Evolutionary conservation across 2,113 vertebrate species (phyloP).

Genomic region (Paralichthys olivaceus): DNA sequence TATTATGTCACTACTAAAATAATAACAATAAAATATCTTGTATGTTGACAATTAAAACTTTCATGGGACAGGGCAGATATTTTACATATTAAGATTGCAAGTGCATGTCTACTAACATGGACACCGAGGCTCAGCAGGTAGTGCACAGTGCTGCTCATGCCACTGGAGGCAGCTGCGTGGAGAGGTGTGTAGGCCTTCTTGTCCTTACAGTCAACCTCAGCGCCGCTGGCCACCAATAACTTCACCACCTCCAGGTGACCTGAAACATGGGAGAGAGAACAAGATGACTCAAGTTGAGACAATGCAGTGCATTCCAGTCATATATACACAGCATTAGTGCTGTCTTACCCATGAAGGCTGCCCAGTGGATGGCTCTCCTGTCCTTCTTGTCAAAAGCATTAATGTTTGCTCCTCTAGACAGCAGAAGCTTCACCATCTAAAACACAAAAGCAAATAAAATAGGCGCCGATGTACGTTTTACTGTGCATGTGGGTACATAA

Average conservation of each 20-base stretch:
- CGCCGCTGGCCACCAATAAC: conserved; percentile 91
- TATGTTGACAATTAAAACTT: neutral
- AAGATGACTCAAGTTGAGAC: neutral
- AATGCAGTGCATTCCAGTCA: neutral
- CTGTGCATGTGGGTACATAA: neutral
- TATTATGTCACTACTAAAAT: no score
- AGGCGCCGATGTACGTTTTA: neutral
- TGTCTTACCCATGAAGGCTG: conserved; percentile 95
- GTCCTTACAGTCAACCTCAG: conserved; percentile 97
- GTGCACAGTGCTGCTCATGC: conserved; percentile 96
- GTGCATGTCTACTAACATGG: conserved; percentile 84
- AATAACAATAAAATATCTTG: neutral
- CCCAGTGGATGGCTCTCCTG: conserved; percentile 96
- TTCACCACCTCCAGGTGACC: conserved; percentile 97
- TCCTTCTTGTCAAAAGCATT: conserved; percentile 99
- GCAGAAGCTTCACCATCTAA: conserved; percentile 96
- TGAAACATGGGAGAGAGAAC: conserved; percentile 54
- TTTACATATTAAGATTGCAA: neutral
- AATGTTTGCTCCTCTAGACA: conserved; percentile 98
- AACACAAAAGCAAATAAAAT: conserved; percentile 21
- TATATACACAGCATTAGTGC: no score
- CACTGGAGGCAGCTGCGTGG: conserved; percentile 95
- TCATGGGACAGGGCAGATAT: neutral
- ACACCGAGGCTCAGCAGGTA: conserved; percentile 95
- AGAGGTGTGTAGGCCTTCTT: conserved; percentile 96